Percentiles rank a stretch among this genome's conserved stretches.
phyloP scores from a whole-genome alignment of 2,113 vertebrate species.

The Noctilio leporinus region DNA sequence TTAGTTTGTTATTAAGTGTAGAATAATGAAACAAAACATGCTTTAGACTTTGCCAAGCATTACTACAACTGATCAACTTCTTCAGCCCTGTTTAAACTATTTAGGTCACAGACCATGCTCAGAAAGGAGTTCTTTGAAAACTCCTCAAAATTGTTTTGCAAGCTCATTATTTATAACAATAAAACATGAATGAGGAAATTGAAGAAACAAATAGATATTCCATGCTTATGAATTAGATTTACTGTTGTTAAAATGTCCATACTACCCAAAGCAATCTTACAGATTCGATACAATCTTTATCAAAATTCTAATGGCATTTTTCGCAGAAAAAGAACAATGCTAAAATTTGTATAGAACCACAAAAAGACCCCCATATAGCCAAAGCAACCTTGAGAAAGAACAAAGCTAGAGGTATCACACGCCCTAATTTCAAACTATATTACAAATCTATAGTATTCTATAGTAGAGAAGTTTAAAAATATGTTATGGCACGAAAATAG shows the following conservation, averaged over 20 bases:
- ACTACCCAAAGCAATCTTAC: too few relatives aligned
- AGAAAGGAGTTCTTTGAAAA: not conserved
- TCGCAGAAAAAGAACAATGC: too few relatives aligned
- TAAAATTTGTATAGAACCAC: too few relatives aligned
- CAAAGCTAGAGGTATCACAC: not conserved
- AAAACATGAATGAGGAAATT: not conserved
- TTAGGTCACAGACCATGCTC: not conserved
- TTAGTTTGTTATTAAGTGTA: not conserved
- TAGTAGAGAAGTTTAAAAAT: too few relatives aligned
- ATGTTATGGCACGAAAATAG: not conserved
- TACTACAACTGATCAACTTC: not conserved
- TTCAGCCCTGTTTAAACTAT: not conserved
- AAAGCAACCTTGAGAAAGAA: not conserved
- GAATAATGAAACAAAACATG: not conserved
- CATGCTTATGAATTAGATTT: too few relatives aligned
- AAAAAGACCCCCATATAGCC: too few relatives aligned
- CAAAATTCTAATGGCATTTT: too few relatives aligned
- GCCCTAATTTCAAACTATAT: not conserved
- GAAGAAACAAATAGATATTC: not conserved
- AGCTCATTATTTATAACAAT: not conserved
- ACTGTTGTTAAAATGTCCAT: too few relatives aligned
- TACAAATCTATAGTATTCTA: not conserved
- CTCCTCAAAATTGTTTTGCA: not conserved
- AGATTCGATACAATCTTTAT: too few relatives aligned
- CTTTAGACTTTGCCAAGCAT: not conserved